A percentile compares a stretch with the other conserved stretches of the same genome.
Conservation (phyloP, 1,140 invertebrate genomes). For the Prorops nasuta region DNA sequence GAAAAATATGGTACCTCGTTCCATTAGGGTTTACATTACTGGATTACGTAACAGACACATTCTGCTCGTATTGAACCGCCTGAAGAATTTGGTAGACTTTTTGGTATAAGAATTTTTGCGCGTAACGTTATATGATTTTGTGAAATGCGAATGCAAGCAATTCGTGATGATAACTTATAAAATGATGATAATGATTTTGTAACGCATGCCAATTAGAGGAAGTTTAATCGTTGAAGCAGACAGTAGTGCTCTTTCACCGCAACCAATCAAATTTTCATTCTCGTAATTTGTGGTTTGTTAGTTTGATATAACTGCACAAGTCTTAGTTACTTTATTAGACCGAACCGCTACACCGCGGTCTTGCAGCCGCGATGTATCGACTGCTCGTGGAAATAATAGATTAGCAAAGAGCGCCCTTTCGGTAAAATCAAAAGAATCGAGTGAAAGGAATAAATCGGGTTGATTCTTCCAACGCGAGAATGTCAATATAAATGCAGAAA, state of each 20-base stretch:
- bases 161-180: conserved; percentile 42
- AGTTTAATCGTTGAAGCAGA: conserved; percentile 55
- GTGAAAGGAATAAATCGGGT: conserved; percentile 6
- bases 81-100: no score
- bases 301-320: conserved; percentile 58
- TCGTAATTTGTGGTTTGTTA: conserved; percentile 48
- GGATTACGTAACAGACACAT: no score
- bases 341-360: conserved; percentile 32
- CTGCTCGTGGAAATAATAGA: conserved; percentile 37
- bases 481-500: neutral
- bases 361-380: conserved; percentile 31
- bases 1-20: no score
- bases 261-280: conserved; percentile 44
- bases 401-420: conserved; percentile 43
- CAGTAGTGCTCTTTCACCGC: conserved; percentile 56
- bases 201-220: conserved; percentile 58
- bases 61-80: no score
- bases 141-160: conserved; percentile 48
- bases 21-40: no score
- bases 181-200: conserved; percentile 53
- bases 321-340: conserved; percentile 40
- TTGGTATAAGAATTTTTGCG: no score
- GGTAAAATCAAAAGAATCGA: conserved; percentile 41
- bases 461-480: neutral
- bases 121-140: conserved; percentile 29